These are phyloP conservation scores for Trematocara unimaculatum DNA, from an alignment of 2,113 vertebrate species.

Conservation along the genomic window DNA sequence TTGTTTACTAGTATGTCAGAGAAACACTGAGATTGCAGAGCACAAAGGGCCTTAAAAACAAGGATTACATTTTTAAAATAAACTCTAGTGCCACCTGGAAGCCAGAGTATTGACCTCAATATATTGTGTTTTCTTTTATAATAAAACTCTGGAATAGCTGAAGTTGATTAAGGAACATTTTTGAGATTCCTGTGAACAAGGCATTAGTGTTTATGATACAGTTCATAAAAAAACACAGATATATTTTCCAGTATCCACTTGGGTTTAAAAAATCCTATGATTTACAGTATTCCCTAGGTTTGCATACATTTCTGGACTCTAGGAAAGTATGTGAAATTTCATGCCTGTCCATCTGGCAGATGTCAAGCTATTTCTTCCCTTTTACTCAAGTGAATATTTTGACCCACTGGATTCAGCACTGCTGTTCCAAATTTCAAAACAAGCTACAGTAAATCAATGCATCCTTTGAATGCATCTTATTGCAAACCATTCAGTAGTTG, in stretches of 20 bases:
- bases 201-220: background rate
- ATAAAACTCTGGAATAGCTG: background rate
- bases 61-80: background rate
- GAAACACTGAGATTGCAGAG: background rate
- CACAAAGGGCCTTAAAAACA: background rate
- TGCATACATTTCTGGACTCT: background rate
- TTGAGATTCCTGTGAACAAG: background rate
- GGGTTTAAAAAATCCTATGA: background rate
- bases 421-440: background rate
- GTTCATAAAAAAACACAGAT: background rate
- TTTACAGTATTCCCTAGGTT: background rate
- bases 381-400: background rate
- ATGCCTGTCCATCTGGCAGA: background rate
- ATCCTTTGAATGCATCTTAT: background rate
- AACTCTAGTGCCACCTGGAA: background rate
- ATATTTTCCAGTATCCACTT: background rate
- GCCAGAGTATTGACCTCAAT: background rate
- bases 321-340: background rate
- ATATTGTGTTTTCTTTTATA: background rate
- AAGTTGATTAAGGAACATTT: background rate
- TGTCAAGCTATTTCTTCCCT: background rate
- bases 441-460: background rate
- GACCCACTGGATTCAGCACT: background rate
- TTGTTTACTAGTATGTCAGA: background rate
- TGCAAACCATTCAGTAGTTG: background rate